Evolutionary conservation across 1,140 invertebrate species (phyloP), one percentile per base, ranked within the genome.

Genomic region (Drosophila lowei): DNA sequence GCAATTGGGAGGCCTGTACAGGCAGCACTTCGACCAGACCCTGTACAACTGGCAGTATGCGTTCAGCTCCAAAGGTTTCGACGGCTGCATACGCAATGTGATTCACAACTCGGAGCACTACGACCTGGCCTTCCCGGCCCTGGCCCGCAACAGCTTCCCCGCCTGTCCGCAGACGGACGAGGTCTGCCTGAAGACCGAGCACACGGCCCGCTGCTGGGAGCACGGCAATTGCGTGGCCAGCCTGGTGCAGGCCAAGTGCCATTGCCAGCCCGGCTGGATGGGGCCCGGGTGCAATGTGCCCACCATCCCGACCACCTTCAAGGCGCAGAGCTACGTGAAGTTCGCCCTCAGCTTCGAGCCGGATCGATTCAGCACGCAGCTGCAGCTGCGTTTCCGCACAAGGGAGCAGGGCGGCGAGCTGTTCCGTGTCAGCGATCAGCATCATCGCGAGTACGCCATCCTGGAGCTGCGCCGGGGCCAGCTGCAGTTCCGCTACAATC

Each of bases 51-150:
- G 92, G 92, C 90, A 90, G 53, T 92, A 92, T 57, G 92, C 93
- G 18, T 93, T 93, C 21, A 90, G 90, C 53, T 93, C 91, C 5
- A 92, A 92, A 72, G 93, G 92, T 2, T 96, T 95, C 81, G 92
- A 93, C 71, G 95, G 95, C 3, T 96, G 95, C 90, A 93, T 96
- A 38, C 93, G 93, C 57, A 95, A 95, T 74, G 89, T 96, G 2
- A 91, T 94, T 41, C 94, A 95, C 80, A 95, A 96, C 79, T 94
- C 94, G 67, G 92, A 94, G 89, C 94, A 95, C 72, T 92, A 95
- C 78, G 94, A 95, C 76, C 88, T 95, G 25, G 93, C 93, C 3
- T 92, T 93, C 66, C 92, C 93, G 6, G 93, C 94, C 0, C 76
- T 93, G 56, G 91, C 92, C 4, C 78, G 92, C 25, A 92, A 93